phyloP scores from a whole-genome alignment of 1,140 invertebrate genomes.

The Triops cancriformis region DNA sequence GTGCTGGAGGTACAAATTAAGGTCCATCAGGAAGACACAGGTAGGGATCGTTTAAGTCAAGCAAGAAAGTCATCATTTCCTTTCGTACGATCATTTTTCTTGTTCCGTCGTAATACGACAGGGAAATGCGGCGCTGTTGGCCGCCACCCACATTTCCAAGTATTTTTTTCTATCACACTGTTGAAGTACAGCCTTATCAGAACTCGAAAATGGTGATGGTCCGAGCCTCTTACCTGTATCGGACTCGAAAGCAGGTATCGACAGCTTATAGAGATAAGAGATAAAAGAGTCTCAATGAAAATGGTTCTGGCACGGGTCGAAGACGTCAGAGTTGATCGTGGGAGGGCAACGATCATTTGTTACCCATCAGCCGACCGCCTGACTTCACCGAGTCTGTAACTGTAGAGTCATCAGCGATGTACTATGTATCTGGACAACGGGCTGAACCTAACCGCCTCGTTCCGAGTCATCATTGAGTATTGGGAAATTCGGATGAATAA shows the following conservation, averaged over 20 bases:
- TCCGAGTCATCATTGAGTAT: no score
- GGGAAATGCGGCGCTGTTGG: not conserved
- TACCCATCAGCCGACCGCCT: not conserved
- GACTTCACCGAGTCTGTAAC: not conserved
- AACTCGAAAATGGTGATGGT: not conserved
- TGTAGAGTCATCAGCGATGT: not conserved
- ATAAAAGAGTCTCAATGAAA: not conserved
- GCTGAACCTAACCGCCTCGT: not conserved
- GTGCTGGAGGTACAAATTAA: constrained; percentile 6
- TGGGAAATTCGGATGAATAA: no score
- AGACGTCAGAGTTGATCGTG: not conserved
- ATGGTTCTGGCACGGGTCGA: not conserved
- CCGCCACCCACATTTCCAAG: not conserved
- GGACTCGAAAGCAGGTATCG: not conserved
- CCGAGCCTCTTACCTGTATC: not conserved
- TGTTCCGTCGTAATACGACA: not conserved
- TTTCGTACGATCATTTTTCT: not conserved
- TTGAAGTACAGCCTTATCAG: not conserved
- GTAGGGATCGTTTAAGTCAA: not conserved
- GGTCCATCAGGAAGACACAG: not conserved
- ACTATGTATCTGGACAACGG: not conserved
- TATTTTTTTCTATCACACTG: not conserved
- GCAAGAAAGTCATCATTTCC: not conserved
- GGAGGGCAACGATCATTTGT: not conserved
- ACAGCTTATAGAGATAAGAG: constrained; percentile 5